phyloP scores from a whole-genome alignment of 2,888 invertebrate species.

The Amaurobius ferox region DNA sequence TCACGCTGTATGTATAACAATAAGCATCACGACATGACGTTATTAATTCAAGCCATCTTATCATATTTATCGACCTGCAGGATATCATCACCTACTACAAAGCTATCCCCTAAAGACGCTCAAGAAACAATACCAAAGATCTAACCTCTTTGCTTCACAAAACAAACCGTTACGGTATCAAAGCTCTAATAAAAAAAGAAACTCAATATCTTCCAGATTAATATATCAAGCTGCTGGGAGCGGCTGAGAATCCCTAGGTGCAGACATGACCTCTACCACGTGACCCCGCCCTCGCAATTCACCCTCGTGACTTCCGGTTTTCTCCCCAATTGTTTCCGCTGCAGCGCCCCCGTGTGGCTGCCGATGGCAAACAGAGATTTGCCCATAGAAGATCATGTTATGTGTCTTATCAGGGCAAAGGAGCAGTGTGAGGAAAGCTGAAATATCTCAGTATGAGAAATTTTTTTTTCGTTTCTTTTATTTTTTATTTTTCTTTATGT shows the following conservation, averaged over 20 bases:
- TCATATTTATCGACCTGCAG: not conserved
- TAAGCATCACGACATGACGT: not conserved
- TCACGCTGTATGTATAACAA: not conserved
- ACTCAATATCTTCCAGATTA: slow-evolving; percentile 1
- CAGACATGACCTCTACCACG: slow-evolving; percentile 9
- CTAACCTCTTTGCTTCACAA: not conserved
- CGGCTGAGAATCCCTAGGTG: slow-evolving; percentile 9
- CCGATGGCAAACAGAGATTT: not conserved
- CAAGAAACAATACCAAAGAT: slow-evolving; percentile 1
- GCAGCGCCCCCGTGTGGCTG: not conserved
- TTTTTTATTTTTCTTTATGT: not conserved
- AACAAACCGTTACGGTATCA: not conserved
- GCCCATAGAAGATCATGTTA: not conserved
- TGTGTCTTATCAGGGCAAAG: not conserved
- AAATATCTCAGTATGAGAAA: not conserved
- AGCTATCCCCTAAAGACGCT: not conserved
- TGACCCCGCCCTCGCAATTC: slow-evolving; percentile 12
- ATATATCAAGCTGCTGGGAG: slow-evolving; percentile 1
- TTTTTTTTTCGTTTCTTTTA: not conserved
- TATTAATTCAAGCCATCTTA: not conserved
- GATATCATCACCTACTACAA: not conserved
- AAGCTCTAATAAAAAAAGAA: not conserved
- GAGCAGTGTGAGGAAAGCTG: not conserved
- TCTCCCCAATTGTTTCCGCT: not conserved
- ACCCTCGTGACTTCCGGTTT: slow-evolving; percentile 16